Conservation (phyloP, 2,113 vertebrate species). For the Pedionomus torquatus region DNA sequence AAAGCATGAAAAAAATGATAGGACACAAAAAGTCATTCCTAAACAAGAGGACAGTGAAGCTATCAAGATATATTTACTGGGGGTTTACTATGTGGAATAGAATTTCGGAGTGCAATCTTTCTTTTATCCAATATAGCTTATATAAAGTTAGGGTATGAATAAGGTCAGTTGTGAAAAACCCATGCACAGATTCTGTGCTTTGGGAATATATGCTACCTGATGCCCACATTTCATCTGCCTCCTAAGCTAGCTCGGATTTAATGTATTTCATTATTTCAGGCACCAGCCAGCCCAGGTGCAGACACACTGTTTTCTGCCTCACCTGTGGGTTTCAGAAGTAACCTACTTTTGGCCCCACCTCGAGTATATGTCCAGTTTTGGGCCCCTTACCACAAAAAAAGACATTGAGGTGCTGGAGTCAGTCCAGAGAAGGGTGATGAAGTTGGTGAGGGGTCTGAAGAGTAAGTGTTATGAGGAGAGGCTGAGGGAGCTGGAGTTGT, state of each 20-base stretch:
- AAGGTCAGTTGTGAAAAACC: background rate
- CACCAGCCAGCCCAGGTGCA: background rate
- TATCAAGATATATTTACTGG: background rate
- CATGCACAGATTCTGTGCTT: background rate
- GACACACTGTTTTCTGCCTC: background rate
- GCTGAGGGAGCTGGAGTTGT: no score
- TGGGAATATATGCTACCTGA: accelerated
- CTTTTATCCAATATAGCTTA: background rate
- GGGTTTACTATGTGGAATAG: background rate
- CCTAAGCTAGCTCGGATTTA: background rate
- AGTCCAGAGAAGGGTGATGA: no score
- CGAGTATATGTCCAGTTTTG: no score
- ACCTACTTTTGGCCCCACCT: no score
- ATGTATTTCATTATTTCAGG: background rate
- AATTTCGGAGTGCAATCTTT: background rate
- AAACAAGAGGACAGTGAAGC: background rate
- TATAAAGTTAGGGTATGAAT: background rate
- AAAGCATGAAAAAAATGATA: background rate
- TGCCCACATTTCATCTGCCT: background rate
- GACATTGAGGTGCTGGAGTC: no score
- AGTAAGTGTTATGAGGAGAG: no score
- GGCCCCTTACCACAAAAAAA: no score
- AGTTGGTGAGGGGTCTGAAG: no score
- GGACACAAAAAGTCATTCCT: background rate
- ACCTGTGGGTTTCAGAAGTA: background rate